These are phyloP conservation scores for Drosophila gaucha DNA, from an alignment of 2,888 invertebrate species.

Conservation along the genomic window DNA sequence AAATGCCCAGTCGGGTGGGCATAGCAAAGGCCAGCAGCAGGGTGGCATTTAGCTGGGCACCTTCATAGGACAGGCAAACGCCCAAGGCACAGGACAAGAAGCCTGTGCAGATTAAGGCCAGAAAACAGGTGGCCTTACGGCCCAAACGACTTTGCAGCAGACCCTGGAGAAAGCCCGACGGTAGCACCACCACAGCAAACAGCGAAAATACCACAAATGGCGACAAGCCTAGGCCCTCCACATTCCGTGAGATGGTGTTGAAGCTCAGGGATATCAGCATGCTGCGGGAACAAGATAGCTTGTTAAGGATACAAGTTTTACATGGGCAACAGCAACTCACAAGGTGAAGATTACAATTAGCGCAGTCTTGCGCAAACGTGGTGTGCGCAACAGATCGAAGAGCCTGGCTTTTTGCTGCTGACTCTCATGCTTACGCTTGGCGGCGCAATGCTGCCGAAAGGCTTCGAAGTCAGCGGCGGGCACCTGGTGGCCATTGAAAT, in stretches of 20 bases:
- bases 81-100: slow-evolving; percentile 85
- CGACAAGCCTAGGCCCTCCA: slow-evolving; percentile 86
- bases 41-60: slow-evolving; percentile 68
- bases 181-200: slow-evolving; percentile 86
- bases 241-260: slow-evolving; percentile 86
- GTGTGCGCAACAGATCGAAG: slow-evolving; percentile 85
- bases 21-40: slow-evolving; percentile 85
- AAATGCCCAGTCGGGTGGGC: slow-evolving; percentile 86
- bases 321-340: slow-evolving; percentile 82
- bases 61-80: slow-evolving; percentile 81
- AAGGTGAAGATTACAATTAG: slow-evolving; percentile 86
- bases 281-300: slow-evolving; percentile 69
- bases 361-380: slow-evolving; percentile 85
- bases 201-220: slow-evolving; percentile 86
- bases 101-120: slow-evolving; percentile 85
- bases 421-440: slow-evolving; percentile 49
- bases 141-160: slow-evolving; percentile 79
- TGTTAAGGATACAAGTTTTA: not conserved
- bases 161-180: slow-evolving; percentile 84
- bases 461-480: slow-evolving; percentile 78
- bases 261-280: slow-evolving; percentile 87
- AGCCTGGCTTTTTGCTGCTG: slow-evolving; percentile 58
- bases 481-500: slow-evolving; percentile 85
- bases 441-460: slow-evolving; percentile 72
- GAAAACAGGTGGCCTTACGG: slow-evolving; percentile 86